phyloP scores from a whole-genome alignment of 2,113 vertebrate species.

The Triplophysa rosa region DNA sequence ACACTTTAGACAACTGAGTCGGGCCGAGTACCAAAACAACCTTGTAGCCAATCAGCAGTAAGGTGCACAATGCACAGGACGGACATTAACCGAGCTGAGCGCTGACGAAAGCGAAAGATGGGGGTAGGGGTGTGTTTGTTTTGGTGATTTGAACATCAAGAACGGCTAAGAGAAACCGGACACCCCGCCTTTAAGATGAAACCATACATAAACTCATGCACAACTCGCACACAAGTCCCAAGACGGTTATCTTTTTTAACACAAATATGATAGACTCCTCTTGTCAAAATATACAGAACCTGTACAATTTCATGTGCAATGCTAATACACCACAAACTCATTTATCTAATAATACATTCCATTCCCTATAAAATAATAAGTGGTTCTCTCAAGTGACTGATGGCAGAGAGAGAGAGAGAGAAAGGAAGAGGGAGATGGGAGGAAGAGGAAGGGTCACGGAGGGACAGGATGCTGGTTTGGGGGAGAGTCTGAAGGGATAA shows the following conservation, averaged over 20 bases:
- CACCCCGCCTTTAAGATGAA: too few relatives aligned
- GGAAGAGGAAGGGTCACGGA: slow-evolving; percentile 11
- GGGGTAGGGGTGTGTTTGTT: too few relatives aligned
- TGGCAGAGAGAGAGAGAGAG: slow-evolving; percentile 2
- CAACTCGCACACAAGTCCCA: too few relatives aligned
- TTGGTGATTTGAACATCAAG: too few relatives aligned
- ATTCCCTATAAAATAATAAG: slow-evolving; percentile 13
- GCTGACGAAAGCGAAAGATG: too few relatives aligned
- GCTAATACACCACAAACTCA: background rate
- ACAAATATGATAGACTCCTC: background rate
- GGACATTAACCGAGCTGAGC: too few relatives aligned
- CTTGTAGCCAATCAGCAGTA: too few relatives aligned
- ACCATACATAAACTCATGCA: background rate
- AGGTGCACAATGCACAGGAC: too few relatives aligned
- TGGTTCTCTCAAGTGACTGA: slow-evolving; percentile 8
- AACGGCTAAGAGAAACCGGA: too few relatives aligned
- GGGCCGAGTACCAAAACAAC: too few relatives aligned
- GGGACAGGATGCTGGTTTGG: slow-evolving; percentile 29
- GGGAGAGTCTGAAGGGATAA: slow-evolving; percentile 28
- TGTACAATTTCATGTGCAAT: background rate
- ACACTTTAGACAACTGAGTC: too few relatives aligned
- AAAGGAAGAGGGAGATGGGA: slow-evolving; percentile 10
- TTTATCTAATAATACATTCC: slow-evolving; percentile 5
- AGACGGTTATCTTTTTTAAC: too few relatives aligned
- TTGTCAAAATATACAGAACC: background rate